Conservation (phyloP, 2,797 vertebrate genomes). For the Mionectes olivaceus region DNA sequence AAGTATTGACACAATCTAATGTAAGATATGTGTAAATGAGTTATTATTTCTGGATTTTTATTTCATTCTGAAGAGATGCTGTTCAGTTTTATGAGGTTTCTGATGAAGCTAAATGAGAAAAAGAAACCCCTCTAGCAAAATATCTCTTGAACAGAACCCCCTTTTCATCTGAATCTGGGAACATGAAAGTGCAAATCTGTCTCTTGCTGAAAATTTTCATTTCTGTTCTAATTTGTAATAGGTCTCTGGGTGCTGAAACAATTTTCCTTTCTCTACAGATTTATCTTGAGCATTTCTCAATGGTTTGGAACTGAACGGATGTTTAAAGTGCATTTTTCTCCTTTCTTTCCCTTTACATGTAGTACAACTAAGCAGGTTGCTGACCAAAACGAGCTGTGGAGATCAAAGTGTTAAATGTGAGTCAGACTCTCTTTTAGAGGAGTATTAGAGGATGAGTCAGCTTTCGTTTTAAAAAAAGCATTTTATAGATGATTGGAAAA, state of each 20-base stretch:
- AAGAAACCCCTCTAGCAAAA: constrained; percentile 40
- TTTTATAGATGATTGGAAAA: constrained; percentile 69
- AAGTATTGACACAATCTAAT: not conserved
- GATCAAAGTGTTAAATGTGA: constrained; percentile 70
- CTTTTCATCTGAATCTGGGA: constrained; percentile 12
- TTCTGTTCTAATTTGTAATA: constrained; percentile 44
- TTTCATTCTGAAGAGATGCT: not conserved
- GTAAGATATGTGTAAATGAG: not conserved
- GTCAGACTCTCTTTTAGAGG: constrained; percentile 60
- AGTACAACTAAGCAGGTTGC: not conserved
- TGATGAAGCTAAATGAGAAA: constrained; percentile 33
- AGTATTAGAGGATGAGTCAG: constrained; percentile 73
- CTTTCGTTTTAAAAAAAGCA: constrained; percentile 44
- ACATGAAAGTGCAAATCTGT: constrained; percentile 17
- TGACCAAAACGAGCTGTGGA: constrained; percentile 7
- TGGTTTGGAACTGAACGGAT: not conserved
- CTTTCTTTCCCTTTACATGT: not conserved
- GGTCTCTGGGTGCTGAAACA: constrained; percentile 1
- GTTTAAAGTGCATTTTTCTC: not conserved
- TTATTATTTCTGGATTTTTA: not conserved
- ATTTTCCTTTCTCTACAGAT: constrained; percentile 14
- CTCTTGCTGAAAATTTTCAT: constrained; percentile 42
- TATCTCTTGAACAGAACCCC: not conserved
- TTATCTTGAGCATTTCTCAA: constrained; percentile 7
- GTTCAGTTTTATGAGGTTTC: constrained; percentile 11